Percentiles rank a stretch among this genome's conserved stretches.
phyloP scores from a whole-genome alignment of 2,113 vertebrate genomes.

The Cavia porcellus region DNA sequence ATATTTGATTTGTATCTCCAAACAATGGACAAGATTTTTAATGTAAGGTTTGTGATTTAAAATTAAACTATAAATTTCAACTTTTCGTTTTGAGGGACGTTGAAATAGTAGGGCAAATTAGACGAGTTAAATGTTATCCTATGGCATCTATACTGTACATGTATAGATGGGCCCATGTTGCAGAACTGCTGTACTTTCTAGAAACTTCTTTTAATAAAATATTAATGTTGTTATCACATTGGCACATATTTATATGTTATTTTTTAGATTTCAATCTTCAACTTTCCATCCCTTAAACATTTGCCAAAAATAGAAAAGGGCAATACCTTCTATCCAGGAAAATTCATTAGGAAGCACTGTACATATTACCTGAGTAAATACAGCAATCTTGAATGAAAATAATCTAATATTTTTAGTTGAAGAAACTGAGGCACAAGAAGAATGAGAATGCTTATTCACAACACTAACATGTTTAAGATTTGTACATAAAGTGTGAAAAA shows the following conservation, averaged over 20 bases:
- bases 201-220: constrained; percentile 38
- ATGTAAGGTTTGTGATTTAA: background rate
- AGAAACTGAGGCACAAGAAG: background rate
- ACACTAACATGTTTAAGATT: background rate
- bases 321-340: background rate
- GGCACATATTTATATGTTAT: background rate
- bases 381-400: background rate
- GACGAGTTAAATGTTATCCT: background rate
- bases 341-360: background rate
- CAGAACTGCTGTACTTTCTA: background rate
- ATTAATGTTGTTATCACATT: background rate
- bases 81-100: background rate
- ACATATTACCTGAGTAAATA: background rate
- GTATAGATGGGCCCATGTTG: background rate
- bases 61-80: constrained; percentile 26
- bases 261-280: background rate
- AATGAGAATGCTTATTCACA: background rate
- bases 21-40: background rate
- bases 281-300: background rate
- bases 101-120: background rate
- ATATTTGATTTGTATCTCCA: background rate
- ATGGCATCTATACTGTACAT: background rate
- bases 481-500: background rate
- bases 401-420: background rate
- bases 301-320: background rate